Base-by-base conservation (phyloP, 1,140 invertebrate genomes). In the Penaeus vannamei region DNA sequence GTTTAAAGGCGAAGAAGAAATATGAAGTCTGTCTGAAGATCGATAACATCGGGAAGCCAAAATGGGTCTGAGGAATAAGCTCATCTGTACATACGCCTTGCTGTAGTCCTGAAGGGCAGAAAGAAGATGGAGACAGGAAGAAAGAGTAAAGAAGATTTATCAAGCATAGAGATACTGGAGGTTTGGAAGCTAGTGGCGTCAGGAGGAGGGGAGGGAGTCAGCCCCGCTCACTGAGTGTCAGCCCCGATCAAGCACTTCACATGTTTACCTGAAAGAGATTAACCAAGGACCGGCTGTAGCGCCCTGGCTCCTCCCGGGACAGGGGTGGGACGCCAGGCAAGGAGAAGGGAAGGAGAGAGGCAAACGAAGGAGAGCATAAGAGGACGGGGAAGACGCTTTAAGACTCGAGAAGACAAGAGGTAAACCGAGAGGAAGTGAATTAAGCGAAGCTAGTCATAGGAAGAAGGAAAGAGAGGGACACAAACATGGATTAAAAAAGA, bases 191-290 rank as follows among this genome's bases (percentile, higher is more conserved):
- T 22, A 46, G n/a, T 26, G 53, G 69, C 59, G 42, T 32, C 42
- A 60, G 69, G n/a, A 23, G 60, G 84, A 23, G 10, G 66, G 72
- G 69, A 69, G 53, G 53, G 36, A 42, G 42, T 46, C 14, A 60
- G 59, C 66, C 69, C 22, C 59, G 60, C 23, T 53, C 87, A 23
- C 82, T 89, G 69, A 89, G 87, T 72, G 72, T 80, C 69, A 84
- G 87, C 80, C 84, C 87, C 87, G 87, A 89, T 85, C 82, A 84
- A 89, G 87, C 87, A 89, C 87, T 89, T 84, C 87, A 89, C 82
- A 42, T 89, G 87, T 89, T 89, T 89, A 89, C 87, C 82, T 80
- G 87, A 77, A 89, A 89, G 87, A 89, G 87, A 89, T 89, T 89
- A 89, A 89, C 82, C 82, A 84, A 85, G 87, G 87, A 84, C 62